Base-by-base conservation (phyloP, 2,888 invertebrate genomes). In the Callinectes sapidus region DNA sequence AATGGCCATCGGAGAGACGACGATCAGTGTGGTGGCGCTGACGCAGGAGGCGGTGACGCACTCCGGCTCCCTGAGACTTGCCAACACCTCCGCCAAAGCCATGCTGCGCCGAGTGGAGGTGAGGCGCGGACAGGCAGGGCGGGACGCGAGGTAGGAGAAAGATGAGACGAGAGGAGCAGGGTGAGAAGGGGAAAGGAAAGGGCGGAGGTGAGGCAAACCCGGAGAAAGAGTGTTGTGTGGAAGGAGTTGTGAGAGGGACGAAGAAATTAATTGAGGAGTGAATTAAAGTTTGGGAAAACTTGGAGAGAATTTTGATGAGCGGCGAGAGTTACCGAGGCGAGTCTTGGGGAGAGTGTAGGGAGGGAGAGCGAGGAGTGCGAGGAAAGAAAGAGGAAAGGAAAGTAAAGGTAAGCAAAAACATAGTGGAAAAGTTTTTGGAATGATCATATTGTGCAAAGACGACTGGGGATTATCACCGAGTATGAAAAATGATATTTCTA, bases 41-140 rank as follows among this genome's bases (percentile, higher is more conserved):
- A 94, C 93, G 10, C 87, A 91, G 90, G 87, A 89, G 8, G 94
- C 94, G 5, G 94, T 94, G 61, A 93, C 91, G 88, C 90, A 94
- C 48, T 93, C 93, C 16, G 94, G 94, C 39, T 94, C 94, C 3
- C 91, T 94, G 89, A 66, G 92, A 28, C 48, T 94, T 10, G 89
- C 90, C 14, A 92, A 92, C 61, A 71, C 85, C 35, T 85, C 91
- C 10, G 89, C 92, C n/a, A 61, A 91, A 5, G 54, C 85, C 3
- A 90, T 92, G 90, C 55, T 92, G 54, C 66, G 18, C 6, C 91
- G 28, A 87, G 91, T 87, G 71, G 35, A 87, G 87, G 35, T 28
- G n/a, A 87, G n/a, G 87, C 8, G 48, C 16, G 87, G n/a, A 18
- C 42, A 8, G 48, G 71, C 23, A 23, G 3, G 13, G n/a, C 0